These are phyloP conservation scores for Heterodera schachtii DNA, from an alignment of 1,140 invertebrate genomes.

Conservation along the genomic window DNA sequence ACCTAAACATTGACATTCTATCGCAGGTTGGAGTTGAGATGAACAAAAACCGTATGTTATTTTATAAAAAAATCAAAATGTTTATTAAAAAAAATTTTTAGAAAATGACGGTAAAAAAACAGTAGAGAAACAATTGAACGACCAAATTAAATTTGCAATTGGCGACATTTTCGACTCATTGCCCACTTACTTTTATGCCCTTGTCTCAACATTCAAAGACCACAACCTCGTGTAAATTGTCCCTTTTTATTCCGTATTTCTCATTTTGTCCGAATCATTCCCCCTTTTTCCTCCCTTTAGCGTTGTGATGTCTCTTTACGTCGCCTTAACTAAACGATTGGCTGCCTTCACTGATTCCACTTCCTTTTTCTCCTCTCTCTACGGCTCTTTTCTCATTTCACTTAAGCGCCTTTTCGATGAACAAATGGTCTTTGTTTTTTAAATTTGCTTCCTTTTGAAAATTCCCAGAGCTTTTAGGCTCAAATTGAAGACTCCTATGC, in stretches of 20 bases:
- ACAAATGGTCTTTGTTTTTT: slow-evolving; percentile 74
- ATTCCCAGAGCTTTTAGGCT: slow-evolving; percentile 40
- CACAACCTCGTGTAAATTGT: slow-evolving; percentile 29
- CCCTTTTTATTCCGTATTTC: slow-evolving; percentile 52
- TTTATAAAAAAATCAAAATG: not conserved
- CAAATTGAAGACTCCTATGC: slow-evolving; percentile 35
- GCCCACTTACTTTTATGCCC: slow-evolving; percentile 49
- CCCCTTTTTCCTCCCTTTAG: slow-evolving; percentile 67
- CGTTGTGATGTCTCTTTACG: slow-evolving; percentile 87
- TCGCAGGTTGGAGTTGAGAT: slow-evolving; percentile 44
- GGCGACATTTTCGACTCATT: slow-evolving; percentile 56
- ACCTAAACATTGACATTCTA: slow-evolving; percentile 73
- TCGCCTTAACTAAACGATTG: slow-evolving; percentile 84
- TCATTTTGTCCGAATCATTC: too few species aligned
- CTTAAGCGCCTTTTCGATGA: slow-evolving; percentile 93
- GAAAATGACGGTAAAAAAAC: slow-evolving; percentile 69
- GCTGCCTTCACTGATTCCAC: slow-evolving; percentile 86
- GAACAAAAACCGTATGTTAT: slow-evolving; percentile 40
- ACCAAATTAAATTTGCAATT: slow-evolving; percentile 56
- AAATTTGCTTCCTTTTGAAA: slow-evolving; percentile 17
- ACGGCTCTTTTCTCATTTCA: slow-evolving; percentile 83
- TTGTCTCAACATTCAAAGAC: slow-evolving; percentile 48
- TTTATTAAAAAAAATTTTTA: not conserved
- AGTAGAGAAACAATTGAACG: slow-evolving; percentile 71
- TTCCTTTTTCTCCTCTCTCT: slow-evolving; percentile 85